phyloP scores from a whole-genome alignment of 2,113 vertebrate species.

The Bucco capensis region DNA sequence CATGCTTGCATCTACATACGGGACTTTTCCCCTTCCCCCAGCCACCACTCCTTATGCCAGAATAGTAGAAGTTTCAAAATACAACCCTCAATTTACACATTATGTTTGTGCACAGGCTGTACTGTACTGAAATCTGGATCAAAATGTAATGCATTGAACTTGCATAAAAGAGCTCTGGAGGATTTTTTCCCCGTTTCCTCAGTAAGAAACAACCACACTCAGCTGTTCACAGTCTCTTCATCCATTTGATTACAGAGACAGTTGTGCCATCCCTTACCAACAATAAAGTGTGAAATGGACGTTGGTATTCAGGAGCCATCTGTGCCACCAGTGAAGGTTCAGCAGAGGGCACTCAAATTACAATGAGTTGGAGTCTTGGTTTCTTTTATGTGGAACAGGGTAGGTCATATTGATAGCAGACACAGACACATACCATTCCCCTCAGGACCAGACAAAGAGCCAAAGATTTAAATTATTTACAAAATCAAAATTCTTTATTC shows the following conservation, averaged over 20 bases:
- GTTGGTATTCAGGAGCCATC: neutral
- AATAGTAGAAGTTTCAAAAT: neutral
- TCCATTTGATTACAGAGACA: neutral
- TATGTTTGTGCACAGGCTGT: neutral
- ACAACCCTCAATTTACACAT: neutral
- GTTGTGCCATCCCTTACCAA: neutral
- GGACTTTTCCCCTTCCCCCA: neutral
- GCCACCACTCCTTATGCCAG: neutral
- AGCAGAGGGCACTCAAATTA: conserved; percentile 5
- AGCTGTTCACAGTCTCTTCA: neutral
- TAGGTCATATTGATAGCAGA: neutral
- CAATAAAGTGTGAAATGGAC: neutral
- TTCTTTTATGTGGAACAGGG: neutral
- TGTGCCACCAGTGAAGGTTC: neutral
- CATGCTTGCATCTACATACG: rapidly evolving
- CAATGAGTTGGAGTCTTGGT: neutral
- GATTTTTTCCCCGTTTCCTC: neutral
- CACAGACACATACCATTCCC: neutral
- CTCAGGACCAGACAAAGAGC: neutral
- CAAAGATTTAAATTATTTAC: conserved; percentile 31
- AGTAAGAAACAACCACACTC: neutral
- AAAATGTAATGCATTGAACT: neutral
- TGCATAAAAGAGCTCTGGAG: neutral
- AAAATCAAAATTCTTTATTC: neutral
- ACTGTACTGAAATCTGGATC: neutral